Evolutionary conservation across 2,888 invertebrate genomes (phyloP), one percentile per base, ranked within the genome.

Genomic region (Limnephilus marmoratus): DNA sequence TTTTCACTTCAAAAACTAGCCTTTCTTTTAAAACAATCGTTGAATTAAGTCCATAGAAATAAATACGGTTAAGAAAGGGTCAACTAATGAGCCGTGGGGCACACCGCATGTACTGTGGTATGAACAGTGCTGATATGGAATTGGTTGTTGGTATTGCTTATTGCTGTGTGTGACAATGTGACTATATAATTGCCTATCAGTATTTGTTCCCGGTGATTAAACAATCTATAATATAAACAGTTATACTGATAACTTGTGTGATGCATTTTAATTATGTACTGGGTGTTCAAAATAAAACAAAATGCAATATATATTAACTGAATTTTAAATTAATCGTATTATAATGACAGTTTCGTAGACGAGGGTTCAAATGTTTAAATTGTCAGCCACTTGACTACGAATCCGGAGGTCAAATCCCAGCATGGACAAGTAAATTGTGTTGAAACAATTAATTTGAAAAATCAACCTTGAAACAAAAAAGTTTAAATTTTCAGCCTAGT

Each of bases 191-290:
- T 53, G 68, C n/a, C 7, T 68, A 24, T 68, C 24, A 68, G 24
- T 68, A 24, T 68, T 68, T 68, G 68, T 68, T 68, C 68, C 68
- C n/a, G 9, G 68, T 68, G 68, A 68, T 68, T 68, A 68, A 68
- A 68, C 18, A 68, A 68, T 34, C 31, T 4, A 15, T 34, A 83
- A 83, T 24, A 83, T 24, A 83, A 83, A 83, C 83, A 83, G 83
- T 83, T 83, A 83, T 24, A 34, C 83, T 83, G 83, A 83, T 37
- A 83, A n/a, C 9, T 68, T 68, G 68, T 37, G 83, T 83, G 37
- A 37, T 41, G 83, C 34, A 34, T 34, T 83, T 83, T 83, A 37
- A 83, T 83, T 83, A 24, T 31, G 34, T 34, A 37, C 83, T 11
- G 83, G 37, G 37, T 83, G 83, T 24, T 24, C 83, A 4, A 15